Evolutionary conservation across 2,113 vertebrate genomes (phyloP), one percentile per base, ranked within the genome.

Genomic region (Holacanthus passer): DNA sequence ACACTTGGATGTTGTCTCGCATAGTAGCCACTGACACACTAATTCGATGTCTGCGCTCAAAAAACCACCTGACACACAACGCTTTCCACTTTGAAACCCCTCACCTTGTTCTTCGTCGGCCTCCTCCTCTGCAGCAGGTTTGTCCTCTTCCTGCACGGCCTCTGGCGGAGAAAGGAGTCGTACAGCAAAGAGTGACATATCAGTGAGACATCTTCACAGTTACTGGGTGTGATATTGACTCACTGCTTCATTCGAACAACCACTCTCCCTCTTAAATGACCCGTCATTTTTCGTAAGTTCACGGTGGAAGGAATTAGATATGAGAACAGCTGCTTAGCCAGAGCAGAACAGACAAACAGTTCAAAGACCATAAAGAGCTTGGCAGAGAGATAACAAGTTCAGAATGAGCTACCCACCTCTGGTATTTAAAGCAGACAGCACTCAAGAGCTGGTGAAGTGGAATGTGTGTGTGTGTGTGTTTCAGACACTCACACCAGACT

Each of bases 71-170:
- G 0, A 64, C 9, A 20, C n/a, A 14, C 32, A 24, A 3, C 13
- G 13, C 48, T 22, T n/a, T 53, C 2, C 0, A 12, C 16, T 48
- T 12, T 24, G 0, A 41, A 6, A 32, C 19, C 0, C 7, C 45
- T 91, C 73, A 87, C 88, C 88, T 65, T 58, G 60, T 14, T 86
- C 87, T 48, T 81, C 84, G 1, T 65, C 48, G 3, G n/a, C 35
- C 53, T 83, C 85, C 11, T 82, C 85, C 20, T 90, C 91, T 41
- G 63, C 89, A 50, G 66, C 75, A 41, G 76, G 41, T 56, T 68
- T 9, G 27, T 87, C 91, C 47, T 76, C 86, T 3, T 88, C 83
- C 50, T 87, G 59, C 11, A 2, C 20, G 14, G 56, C 65, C 5
- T 92, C 91, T 90, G 87, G 24, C 8, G 62, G 37, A 67, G 14